Conservation (phyloP, 1,140 invertebrate genomes). For the Sycobia sp. region DNA sequence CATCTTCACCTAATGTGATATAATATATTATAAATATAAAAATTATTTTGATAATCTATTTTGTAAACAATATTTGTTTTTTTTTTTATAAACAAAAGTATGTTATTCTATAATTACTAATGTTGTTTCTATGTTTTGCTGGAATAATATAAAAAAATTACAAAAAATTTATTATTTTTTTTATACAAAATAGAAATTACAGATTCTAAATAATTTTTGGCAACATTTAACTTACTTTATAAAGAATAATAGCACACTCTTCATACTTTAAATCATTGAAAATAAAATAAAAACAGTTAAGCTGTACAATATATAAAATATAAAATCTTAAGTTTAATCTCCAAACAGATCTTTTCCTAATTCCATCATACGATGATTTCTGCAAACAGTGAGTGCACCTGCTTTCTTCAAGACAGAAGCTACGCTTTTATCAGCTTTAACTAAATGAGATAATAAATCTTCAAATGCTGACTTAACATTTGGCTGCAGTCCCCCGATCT, state of each 20-base stretch:
- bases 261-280: constrained; percentile 17
- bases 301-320: constrained; percentile 27
- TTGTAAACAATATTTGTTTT: constrained; percentile 25
- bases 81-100: background rate
- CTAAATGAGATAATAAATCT: constrained; percentile 83
- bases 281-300: constrained; percentile 30
- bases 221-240: constrained; percentile 19
- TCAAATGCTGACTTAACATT: constrained; percentile 89
- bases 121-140: constrained; percentile 11
- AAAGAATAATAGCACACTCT: constrained; percentile 21
- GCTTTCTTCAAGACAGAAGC: constrained; percentile 80
- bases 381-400: constrained; percentile 80
- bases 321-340: constrained; percentile 64
- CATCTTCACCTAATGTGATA: constrained; percentile 1
- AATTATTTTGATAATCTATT: constrained; percentile 23
- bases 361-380: constrained; percentile 87
- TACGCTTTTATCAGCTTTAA: constrained; percentile 78
- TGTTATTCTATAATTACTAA: constrained; percentile 13
- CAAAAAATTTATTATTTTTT: constrained; percentile 10
- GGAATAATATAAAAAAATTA: constrained; percentile 25
- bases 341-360: constrained; percentile 83
- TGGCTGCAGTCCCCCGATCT: constrained; percentile 77
- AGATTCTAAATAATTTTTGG: constrained; percentile 24
- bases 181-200: constrained; percentile 28
- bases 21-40: constrained; percentile 34